Evolutionary conservation across 2,797 vertebrate species (phyloP).

Genomic region (Martes flavigula): DNA sequence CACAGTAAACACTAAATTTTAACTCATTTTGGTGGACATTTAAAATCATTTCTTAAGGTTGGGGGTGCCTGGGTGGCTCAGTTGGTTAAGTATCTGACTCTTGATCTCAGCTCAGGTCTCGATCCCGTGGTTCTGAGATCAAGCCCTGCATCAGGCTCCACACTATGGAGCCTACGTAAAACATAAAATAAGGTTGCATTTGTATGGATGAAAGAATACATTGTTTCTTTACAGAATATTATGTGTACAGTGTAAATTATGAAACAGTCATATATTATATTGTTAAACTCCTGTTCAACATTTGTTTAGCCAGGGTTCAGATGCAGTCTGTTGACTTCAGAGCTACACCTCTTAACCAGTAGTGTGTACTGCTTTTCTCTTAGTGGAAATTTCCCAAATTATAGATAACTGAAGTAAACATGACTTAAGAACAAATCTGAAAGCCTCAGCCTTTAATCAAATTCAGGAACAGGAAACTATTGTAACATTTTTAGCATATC

Average conservation of each 20-base stretch:
- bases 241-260: neutral
- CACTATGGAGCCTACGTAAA: neutral
- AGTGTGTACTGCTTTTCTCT: neutral
- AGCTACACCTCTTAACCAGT: neutral
- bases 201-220: neutral
- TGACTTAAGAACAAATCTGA: neutral
- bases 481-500: neutral
- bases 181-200: neutral
- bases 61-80: neutral
- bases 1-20: neutral
- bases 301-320: neutral
- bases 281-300: neutral
- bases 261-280: neutral
- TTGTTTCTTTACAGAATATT: neutral
- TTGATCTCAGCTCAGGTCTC: neutral
- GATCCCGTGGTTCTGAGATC: neutral
- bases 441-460: neutral
- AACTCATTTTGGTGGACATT: neutral
- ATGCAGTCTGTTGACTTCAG: neutral
- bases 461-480: neutral
- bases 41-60: neutral
- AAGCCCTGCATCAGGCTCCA: neutral
- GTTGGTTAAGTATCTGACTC: neutral
- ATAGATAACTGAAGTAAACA: neutral
- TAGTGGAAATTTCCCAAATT: neutral